These are phyloP conservation scores for Lathronympha strigana DNA, from an alignment of 2,888 invertebrate species.

Conservation along the genomic window DNA sequence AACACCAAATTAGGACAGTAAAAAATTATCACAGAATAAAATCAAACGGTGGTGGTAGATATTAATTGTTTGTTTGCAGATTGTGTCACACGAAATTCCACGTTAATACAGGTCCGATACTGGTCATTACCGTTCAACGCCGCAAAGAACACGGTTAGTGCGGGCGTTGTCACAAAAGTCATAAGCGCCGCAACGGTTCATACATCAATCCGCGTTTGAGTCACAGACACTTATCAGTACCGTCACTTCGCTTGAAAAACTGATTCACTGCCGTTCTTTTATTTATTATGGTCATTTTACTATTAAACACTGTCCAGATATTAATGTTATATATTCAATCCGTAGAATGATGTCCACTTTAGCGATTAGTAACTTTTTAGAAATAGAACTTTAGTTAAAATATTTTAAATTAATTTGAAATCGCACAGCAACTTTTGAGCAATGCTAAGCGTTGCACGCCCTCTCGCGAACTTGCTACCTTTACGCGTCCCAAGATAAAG, in stretches of 20 bases:
- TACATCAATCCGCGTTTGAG: not conserved
- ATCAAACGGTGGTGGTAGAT: not conserved
- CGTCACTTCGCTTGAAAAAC: not conserved
- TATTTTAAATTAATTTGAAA: no score
- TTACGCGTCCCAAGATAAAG: no score
- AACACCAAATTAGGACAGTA: not conserved
- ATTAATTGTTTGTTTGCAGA: not conserved
- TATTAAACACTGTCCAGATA: no score
- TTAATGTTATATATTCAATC: no score
- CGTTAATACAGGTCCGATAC: not conserved
- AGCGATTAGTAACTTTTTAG: no score
- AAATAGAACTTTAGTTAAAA: no score
- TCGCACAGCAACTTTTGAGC: no score
- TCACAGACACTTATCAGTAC: not conserved
- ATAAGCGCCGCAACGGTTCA: not conserved
- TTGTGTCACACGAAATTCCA: not conserved
- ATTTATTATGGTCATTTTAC: no score
- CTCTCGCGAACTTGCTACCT: no score
- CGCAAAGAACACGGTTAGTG: not conserved
- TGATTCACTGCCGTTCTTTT: no score
- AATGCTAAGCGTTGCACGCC: no score
- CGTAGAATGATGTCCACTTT: no score
- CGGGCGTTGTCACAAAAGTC: not conserved
- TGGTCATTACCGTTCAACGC: not conserved
- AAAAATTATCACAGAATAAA: not conserved